These are phyloP conservation scores for Zophobas atratus DNA, from an alignment of 1,140 invertebrate species.

Conservation along the genomic window DNA sequence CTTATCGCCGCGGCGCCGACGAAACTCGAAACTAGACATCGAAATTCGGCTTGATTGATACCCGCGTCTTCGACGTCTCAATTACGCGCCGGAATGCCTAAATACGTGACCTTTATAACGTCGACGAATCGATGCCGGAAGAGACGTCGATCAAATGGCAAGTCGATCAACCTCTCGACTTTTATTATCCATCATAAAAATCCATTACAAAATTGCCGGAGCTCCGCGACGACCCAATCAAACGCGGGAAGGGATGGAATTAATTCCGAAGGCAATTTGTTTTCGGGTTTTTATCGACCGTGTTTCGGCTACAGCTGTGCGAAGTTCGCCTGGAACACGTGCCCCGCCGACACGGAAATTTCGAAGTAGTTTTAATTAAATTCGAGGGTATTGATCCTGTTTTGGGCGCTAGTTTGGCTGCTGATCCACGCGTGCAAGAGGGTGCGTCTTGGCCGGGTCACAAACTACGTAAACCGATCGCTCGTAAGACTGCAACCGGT, in stretches of 20 bases:
- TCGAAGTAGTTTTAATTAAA: too few relatives aligned
- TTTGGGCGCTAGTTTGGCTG: too few relatives aligned
- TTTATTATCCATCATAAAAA: constrained; percentile 43
- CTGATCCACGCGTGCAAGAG: too few relatives aligned
- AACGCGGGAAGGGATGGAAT: constrained; percentile 24
- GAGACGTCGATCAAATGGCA: constrained; percentile 32
- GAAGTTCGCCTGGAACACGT: not conserved
- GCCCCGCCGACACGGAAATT: not conserved
- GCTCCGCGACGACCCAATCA: constrained; percentile 27
- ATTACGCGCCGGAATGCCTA: constrained; percentile 1
- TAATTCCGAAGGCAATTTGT: constrained; percentile 36
- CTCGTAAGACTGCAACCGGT: too few relatives aligned
- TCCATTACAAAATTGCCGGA: constrained; percentile 38
- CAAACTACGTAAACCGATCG: too few relatives aligned
- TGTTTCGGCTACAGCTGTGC: constrained; percentile 2
- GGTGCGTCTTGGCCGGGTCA: too few relatives aligned
- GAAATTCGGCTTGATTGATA: not conserved
- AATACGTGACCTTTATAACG: not conserved
- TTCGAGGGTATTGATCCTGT: too few relatives aligned
- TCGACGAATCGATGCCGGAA: constrained; percentile 9
- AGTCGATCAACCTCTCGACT: constrained; percentile 38
- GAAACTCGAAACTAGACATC: constrained; percentile 2
- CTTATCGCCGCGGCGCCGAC: not conserved
- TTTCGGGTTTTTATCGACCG: constrained; percentile 24
- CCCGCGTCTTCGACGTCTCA: constrained; percentile 9